Evolutionary conservation across 2,113 vertebrate genomes (phyloP), one percentile per base, ranked within the genome.

Genomic region (Pachycephala philippinensis): DNA sequence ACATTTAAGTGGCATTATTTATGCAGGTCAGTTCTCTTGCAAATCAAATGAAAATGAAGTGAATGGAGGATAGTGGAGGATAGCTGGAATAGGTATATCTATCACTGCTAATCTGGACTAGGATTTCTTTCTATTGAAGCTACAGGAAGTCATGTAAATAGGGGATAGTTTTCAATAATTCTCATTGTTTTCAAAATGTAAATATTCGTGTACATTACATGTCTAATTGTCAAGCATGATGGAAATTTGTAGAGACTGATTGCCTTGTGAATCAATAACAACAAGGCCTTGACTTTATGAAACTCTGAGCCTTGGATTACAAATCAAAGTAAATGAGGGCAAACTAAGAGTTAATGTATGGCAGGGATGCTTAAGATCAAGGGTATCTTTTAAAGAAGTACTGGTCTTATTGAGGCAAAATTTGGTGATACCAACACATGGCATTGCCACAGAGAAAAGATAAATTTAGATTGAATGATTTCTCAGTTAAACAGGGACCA

Each of bases 391-490:
- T 82, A 49, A 50, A 17, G 63, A 64, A 96, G 78, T 81, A 15
- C 52, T 92, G 69, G 14, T 93, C 87, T 96, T 93, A 97, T 28
- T 79, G 90, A 96, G 95, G 60, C 59, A 92, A 90, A 84, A 72
- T 93, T 78, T 97, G 90, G 93, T 65, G 56, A 84, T 94, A 84
- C 84, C 93, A 92, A 72, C 70, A 82, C 88, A 89, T 49, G n/a
- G 92, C 93, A 96, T 75, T 93, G 77, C 90, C 71, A 89, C 81
- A 97, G 97, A 93, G 78, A 94, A 84, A 89, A 96, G 84, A 97
- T 97, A 97, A 97, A 97, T 97, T 97, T 96, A 97, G 94, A 97
- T 90, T 91, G 86, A 98, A 96, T 94, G 93, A 97, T 97, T 98
- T 98, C 89, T 91, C 95, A 89, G 94, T 97, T 97, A 97, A 97